Conservation (phyloP, 1,140 invertebrate species). For the Brachionus asplanchnoidis region DNA sequence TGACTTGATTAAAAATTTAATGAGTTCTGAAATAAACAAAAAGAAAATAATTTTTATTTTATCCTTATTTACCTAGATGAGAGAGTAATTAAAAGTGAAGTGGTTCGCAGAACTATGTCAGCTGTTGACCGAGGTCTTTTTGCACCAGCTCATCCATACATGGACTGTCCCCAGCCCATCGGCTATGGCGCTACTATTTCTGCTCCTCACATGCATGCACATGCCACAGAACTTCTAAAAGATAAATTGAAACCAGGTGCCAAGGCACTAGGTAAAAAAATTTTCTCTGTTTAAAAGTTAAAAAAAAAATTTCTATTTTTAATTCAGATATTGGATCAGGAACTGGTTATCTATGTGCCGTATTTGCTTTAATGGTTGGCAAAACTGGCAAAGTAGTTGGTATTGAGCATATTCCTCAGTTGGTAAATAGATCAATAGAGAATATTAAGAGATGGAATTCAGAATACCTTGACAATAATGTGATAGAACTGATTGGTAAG, state of each 20-base stretch:
- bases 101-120: conserved; percentile 2
- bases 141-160: background rate
- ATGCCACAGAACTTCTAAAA: conserved; percentile 80
- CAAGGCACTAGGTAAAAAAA: conserved; percentile 63
- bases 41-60: background rate
- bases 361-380: conserved; percentile 81
- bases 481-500: conserved; percentile 8
- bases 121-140: conserved; percentile 8
- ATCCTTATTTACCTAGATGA: background rate
- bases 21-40: background rate
- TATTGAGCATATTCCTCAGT: conserved; percentile 83
- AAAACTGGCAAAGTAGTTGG: conserved; percentile 72
- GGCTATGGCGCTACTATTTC: conserved; percentile 29
- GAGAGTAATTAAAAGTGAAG: background rate
- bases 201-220: conserved; percentile 83
- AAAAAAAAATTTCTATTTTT: background rate
- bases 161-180: conserved; percentile 38
- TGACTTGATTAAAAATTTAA: background rate
- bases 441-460: conserved; percentile 74
- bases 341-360: conserved; percentile 89
- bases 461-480: conserved; percentile 47
- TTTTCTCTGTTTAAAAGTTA: background rate
- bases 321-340: conserved; percentile 83
- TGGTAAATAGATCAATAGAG: conserved; percentile 68
- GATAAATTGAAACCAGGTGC: conserved; percentile 72